A percentile compares a stretch with the other conserved stretches of the same genome.
phyloP scores from a whole-genome alignment of 2,797 vertebrate genomes.

The Pantherophis alleghaniensis region DNA sequence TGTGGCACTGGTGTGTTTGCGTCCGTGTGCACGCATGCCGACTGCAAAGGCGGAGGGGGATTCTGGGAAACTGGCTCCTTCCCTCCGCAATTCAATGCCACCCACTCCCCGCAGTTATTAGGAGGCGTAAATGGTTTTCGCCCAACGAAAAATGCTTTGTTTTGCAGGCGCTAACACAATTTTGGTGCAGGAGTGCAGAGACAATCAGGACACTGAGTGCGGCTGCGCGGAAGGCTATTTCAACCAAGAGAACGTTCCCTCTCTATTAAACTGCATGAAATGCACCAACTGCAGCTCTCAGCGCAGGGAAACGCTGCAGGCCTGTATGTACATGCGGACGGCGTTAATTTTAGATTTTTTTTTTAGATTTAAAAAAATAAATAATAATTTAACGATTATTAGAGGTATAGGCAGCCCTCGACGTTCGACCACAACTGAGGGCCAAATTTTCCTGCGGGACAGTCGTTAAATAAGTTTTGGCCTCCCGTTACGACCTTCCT shows the following conservation, averaged over 20 bases:
- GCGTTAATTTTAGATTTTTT: not conserved
- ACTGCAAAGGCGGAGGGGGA: not conserved
- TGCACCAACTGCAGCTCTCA: conserved; percentile 14
- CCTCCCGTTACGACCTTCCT: not conserved
- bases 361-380: too few relatives aligned
- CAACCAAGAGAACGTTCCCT: fast-evolving
- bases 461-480: not conserved
- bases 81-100: not conserved
- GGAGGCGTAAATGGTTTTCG: not conserved
- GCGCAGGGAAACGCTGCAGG: fast-evolving
- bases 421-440: too few relatives aligned
- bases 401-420: not conserved
- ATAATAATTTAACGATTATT: not conserved
- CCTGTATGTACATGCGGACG: not conserved
- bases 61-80: not conserved
- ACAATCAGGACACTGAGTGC: conserved; percentile 45
- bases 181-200: conserved; percentile 57
- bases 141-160: not conserved
- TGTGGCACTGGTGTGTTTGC: not conserved
- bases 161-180: conserved; percentile 53
- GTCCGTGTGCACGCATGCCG: fast-evolving
- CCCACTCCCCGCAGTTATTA: not conserved
- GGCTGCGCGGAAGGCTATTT: conserved; percentile 50
- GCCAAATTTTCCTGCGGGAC: too few relatives aligned
- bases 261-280: not conserved